Base-by-base conservation (phyloP, 2,113 vertebrate genomes). In the Corythaixoides concolor region DNA sequence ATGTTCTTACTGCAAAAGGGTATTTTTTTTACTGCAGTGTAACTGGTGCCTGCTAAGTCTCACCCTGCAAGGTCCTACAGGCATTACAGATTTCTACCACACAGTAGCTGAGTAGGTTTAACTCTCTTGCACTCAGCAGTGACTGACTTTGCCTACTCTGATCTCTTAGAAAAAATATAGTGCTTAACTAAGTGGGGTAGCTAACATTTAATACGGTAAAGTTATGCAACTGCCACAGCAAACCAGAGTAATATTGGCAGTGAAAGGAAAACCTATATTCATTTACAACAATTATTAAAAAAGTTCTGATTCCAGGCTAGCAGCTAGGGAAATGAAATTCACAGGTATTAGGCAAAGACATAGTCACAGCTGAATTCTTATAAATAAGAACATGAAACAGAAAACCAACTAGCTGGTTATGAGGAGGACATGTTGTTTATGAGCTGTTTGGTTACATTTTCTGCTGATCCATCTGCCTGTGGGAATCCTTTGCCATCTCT, bases 401-500 rank as follows among this genome's bases (percentile, higher is more conserved):
- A 92, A 92, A 95, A 21, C 6, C 35, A 58, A 0, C 53, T 33
- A 58, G 58, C 73, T 92, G 67, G 45, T 69, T 94, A 69, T 41
- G 78, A 88, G 77, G 28, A 84, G 35, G 64, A 85, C 62, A 90
- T 47, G 23, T 85, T 95, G 62, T 96, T 97, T 89, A 96, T 91
- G 95, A 93, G 73, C 95, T 92, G 94, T 90, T 95, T 0, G 4
- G 53, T 92, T 95, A 89, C 77, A 56, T 95, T 89, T 95, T 94
- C 62, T 94, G 79, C 45, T 95, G 92, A 94, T 97, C 85, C 53
- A 85, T 95, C 83, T 89, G 91, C 50, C 62, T 76, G 53, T 89
- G 80, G 91, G 96, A 95, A 95, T 89, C 90, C 89, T 89, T 93
- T 92, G 58, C 94, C 59, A 69, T 97, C 50, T 59, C 77, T 93